Conservation (phyloP, 2,888 invertebrate genomes). For the Coelinius sp. region DNA sequence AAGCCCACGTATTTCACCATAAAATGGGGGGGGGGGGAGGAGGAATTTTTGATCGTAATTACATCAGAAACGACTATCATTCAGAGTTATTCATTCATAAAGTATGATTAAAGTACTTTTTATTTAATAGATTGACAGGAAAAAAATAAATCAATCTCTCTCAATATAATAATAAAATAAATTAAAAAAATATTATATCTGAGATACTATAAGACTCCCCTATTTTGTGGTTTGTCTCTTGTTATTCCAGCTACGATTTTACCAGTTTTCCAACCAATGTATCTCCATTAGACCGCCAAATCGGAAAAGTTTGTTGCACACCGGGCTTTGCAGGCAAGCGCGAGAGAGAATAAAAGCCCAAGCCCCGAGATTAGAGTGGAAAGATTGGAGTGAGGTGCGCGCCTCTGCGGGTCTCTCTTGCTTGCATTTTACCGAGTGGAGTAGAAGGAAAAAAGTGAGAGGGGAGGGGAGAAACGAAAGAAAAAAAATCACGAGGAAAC, state of each 20-base stretch:
- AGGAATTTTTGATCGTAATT: constrained; percentile 20
- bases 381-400: constrained; percentile 46
- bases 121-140: no score
- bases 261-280: constrained; percentile 39
- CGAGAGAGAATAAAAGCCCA: constrained; percentile 32
- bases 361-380: constrained; percentile 48
- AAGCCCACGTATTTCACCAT: constrained; percentile 31
- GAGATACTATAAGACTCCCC: not conserved
- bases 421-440: not conserved
- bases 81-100: not conserved
- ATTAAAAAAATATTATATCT: not conserved
- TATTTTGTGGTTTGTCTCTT: constrained; percentile 31
- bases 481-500: constrained; percentile 16
- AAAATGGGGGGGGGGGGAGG: not conserved
- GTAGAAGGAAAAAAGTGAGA: not conserved
- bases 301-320: constrained; percentile 48
- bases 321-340: constrained; percentile 37
- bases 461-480: not conserved
- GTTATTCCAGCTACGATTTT: constrained; percentile 36
- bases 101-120: no score
- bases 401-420: not conserved
- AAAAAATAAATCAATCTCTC: not conserved
- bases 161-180: not conserved
- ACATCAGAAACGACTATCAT: not conserved
- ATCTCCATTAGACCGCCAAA: constrained; percentile 43